phyloP scores from a whole-genome alignment of 2,113 vertebrate genomes.

The Fukomys damarensis region DNA sequence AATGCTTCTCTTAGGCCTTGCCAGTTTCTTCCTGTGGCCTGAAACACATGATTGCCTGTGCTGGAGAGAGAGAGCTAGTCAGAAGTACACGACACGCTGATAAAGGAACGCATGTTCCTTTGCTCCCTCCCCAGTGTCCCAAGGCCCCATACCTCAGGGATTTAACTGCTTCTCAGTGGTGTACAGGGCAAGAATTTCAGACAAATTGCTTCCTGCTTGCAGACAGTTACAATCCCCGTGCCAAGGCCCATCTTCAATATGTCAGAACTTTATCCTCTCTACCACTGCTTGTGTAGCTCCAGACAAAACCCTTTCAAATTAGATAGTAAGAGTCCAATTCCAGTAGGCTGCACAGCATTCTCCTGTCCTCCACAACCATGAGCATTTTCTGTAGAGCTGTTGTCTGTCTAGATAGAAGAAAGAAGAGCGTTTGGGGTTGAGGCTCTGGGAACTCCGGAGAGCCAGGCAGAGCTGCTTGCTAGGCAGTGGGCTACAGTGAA shows the following conservation, averaged over 20 bases:
- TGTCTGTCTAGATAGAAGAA: not conserved
- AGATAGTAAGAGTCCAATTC: not conserved
- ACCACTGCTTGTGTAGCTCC: not conserved
- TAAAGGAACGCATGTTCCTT: constrained; percentile 63
- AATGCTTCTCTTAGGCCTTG: constrained; percentile 70
- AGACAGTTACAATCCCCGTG: not conserved
- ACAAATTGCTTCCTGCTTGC: constrained; percentile 55
- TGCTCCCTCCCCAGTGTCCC: not conserved
- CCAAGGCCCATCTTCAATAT: not conserved
- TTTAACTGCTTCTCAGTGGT: not conserved
- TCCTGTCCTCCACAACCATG: not conserved
- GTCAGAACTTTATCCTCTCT: constrained; percentile 9
- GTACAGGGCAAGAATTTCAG: constrained; percentile 23
- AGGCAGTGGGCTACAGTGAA: not conserved
- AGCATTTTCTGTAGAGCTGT: not conserved
- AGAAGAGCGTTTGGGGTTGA: not conserved
- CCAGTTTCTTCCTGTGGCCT: constrained; percentile 77
- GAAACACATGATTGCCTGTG: constrained; percentile 54
- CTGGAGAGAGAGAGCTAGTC: not conserved
- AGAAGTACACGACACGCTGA: constrained; percentile 41
- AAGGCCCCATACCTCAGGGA: not conserved
- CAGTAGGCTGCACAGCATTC: not conserved
- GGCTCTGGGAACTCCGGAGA: not conserved
- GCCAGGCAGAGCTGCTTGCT: not conserved
- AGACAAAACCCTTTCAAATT: not conserved